phyloP scores from a whole-genome alignment of 2,797 vertebrate genomes.

The Peromyscus eremicus region DNA sequence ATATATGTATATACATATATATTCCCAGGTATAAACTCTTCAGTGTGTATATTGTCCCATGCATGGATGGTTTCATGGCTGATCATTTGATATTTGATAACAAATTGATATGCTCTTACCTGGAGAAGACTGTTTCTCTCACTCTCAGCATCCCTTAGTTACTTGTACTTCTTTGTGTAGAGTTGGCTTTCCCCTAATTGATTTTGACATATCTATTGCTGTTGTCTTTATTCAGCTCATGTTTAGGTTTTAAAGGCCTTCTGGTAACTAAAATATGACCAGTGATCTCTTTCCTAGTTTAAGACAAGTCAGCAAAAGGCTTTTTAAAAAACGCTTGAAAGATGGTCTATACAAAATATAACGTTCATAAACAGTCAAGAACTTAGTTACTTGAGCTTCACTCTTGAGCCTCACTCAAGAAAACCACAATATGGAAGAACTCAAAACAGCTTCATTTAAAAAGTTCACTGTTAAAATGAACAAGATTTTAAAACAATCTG shows the following conservation, averaged over 20 bases:
- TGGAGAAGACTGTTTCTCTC: no score
- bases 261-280: neutral
- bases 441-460: neutral
- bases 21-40: no score
- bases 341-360: neutral
- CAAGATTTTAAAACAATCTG: neutral
- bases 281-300: slow-evolving; percentile 61
- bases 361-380: slow-evolving; percentile 26
- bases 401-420: neutral
- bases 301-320: slow-evolving; percentile 69
- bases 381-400: slow-evolving; percentile 46
- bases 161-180: no score
- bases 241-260: neutral
- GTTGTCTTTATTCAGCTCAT: neutral
- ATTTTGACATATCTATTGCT: neutral
- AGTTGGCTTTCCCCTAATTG: no score
- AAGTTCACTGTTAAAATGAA: neutral
- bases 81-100: no score
- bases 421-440: neutral
- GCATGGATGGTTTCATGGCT: no score
- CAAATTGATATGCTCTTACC: no score
- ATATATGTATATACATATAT: no score
- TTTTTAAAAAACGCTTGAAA: slow-evolving; percentile 58
- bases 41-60: no score
- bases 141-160: no score